Base-by-base conservation (phyloP, 2,113 vertebrate genomes). In the Charadrius vociferus region DNA sequence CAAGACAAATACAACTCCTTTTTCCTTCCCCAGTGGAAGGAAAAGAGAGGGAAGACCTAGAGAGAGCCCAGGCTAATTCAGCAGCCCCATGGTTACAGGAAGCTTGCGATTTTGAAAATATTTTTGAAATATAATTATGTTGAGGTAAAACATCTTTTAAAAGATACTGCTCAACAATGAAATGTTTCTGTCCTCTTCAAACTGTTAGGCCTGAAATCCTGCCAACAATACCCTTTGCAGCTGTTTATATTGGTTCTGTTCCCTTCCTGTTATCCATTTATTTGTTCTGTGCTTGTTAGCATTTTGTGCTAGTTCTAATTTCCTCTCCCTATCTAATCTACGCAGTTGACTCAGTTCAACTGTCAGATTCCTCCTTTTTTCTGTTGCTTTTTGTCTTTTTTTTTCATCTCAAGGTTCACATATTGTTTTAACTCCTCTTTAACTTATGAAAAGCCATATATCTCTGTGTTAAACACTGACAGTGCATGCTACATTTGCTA, bases 201-300 rank as follows among this genome's bases (percentile, higher is more conserved):
- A 97, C 52, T 97, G 53, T 55, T 87, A 66, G 73, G 87, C 70
- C 89, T 98, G 97, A 98, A 97, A 86, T 95, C 47, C 87, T 98
- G 96, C 96, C 97, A 98, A 71, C 84, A 97, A 92, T 94, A 90
- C 71, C 62, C 53, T 96, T 98, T 96, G 91, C 84, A 92, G 81
- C 88, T 98, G 95, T 97, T 98, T 98, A 87, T 96, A 75, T 96
- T 98, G 96, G 95, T 97, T 97, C 87, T 88, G 80, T 97, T 98
- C 81, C 86, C 74, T 98, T 98, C 97, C 96, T 97, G 92, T 97
- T 95, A 96, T 90, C 82, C 93, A 94, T 97, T 97, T 96, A 96
- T 96, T 98, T 97, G 79, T 88, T 98, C 95, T 97, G 81, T 79
- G 58, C 81, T 98, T 95, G 81, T 97, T 98, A 97, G 90, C 61